phyloP scores from a whole-genome alignment of 2,888 invertebrate species.

The Stenurella melanura region DNA sequence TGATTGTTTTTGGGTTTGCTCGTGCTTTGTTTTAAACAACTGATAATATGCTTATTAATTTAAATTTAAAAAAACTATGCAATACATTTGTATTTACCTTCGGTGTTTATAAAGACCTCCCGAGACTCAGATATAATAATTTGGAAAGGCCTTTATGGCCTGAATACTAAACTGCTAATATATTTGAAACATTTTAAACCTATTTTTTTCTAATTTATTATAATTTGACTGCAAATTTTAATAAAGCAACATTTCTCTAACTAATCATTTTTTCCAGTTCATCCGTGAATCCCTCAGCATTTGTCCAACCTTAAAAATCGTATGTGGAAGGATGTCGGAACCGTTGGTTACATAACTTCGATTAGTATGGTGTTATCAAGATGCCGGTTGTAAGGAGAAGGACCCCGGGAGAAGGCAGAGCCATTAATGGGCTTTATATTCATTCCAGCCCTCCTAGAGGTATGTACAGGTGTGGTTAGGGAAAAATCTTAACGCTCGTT shows the following conservation, averaged over 20 bases:
- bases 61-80: no score
- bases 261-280: background rate
- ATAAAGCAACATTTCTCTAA: background rate
- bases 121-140: no score
- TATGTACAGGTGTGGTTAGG: slow-evolving; percentile 68
- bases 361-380: slow-evolving; percentile 46
- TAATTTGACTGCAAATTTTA: no score
- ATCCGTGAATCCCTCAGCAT: background rate
- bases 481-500: slow-evolving; percentile 2
- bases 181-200: no score
- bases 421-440: slow-evolving; percentile 76
- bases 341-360: slow-evolving; percentile 23
- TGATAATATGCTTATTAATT: no score
- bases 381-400: slow-evolving; percentile 62
- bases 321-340: slow-evolving; percentile 16
- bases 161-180: no score
- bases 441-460: slow-evolving; percentile 81
- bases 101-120: no score
- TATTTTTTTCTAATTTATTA: no score
- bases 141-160: no score
- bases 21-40: no score
- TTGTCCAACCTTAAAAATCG: background rate
- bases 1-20: no score
- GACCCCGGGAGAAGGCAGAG: slow-evolving; percentile 53
- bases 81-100: no score